A percentile compares a stretch with the other conserved stretches of the same genome.
Conservation (phyloP, 1,140 invertebrate species). For the Meloidogyne exigua region DNA sequence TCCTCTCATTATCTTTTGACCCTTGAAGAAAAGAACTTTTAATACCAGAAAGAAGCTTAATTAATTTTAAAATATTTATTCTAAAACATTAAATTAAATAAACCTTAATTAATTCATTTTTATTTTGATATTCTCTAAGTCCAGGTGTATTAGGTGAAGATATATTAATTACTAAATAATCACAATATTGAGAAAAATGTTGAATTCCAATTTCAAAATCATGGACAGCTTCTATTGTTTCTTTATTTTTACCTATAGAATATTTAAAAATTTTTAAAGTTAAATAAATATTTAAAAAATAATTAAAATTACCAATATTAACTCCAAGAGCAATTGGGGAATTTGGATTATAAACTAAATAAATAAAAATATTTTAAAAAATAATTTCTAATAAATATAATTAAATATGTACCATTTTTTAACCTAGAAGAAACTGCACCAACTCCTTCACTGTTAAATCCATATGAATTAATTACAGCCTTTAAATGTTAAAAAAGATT, state of each 20-base stretch:
- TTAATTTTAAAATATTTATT: conserved; percentile 2
- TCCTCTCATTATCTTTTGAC: conserved; percentile 66
- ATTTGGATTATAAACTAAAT: background rate
- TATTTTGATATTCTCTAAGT: conserved; percentile 78
- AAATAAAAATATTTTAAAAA: too few species aligned
- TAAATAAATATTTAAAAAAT: conserved; percentile 41
- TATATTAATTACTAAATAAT: conserved; percentile 69
- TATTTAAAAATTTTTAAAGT: conserved; percentile 76
- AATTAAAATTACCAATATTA: conserved; percentile 32
- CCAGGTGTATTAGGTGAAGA: conserved; percentile 87
- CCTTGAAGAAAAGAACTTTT: conserved; percentile 66
- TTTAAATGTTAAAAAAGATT: conserved; percentile 50
- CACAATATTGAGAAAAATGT: conserved; percentile 65
- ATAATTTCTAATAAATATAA: too few species aligned
- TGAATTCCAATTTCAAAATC: conserved; percentile 75
- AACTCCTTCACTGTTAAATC: conserved; percentile 94
- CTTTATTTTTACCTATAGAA: conserved; percentile 88
- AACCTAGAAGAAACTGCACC: conserved; percentile 69
- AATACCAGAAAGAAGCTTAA: conserved; percentile 66
- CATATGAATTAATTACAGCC: conserved; percentile 87
- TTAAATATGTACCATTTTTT: conserved; percentile 26
- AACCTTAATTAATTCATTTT: conserved; percentile 74
- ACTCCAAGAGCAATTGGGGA: conserved; percentile 28
- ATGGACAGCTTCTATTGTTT: conserved; percentile 72
- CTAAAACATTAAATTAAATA: conserved; percentile 68